Evolutionary conservation across 2,797 vertebrate species (phyloP).

Genomic region (Discoglossus pictus): DNA sequence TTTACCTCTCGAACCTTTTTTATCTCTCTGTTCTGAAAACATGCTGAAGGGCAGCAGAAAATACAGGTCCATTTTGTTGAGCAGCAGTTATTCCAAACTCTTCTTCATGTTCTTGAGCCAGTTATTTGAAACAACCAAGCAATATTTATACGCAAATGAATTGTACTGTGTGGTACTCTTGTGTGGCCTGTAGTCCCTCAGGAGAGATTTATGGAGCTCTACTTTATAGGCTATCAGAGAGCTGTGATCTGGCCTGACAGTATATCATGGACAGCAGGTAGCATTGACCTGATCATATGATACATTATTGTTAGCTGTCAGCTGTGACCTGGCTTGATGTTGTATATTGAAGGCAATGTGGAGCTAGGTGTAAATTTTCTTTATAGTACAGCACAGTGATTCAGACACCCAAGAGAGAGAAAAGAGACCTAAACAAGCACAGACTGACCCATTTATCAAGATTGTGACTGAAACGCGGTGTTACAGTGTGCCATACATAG

Average conservation of each 20-base stretch:
- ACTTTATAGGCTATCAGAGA: neutral
- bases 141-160: no score
- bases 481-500: constrained; percentile 22
- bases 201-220: no score
- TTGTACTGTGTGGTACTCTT: no score
- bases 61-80: no score
- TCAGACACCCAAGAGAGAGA: constrained; percentile 27
- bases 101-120: no score
- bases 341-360: constrained; percentile 17
- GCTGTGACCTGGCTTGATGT: constrained; percentile 25
- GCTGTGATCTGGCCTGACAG: constrained; percentile 17
- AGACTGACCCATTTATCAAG: constrained; percentile 40
- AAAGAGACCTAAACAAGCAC: constrained; percentile 10
- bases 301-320: constrained; percentile 34
- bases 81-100: no score
- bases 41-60: no score
- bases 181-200: no score
- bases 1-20: no score
- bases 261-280: constrained; percentile 21
- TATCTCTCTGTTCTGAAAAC: no score
- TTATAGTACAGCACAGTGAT: constrained; percentile 23
- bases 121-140: no score
- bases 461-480: constrained; percentile 21
- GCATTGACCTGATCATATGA: constrained; percentile 18
- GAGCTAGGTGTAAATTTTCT: constrained; percentile 34